phyloP scores from a whole-genome alignment of 2,113 vertebrate genomes.

The Todiramphus saurophagus region DNA sequence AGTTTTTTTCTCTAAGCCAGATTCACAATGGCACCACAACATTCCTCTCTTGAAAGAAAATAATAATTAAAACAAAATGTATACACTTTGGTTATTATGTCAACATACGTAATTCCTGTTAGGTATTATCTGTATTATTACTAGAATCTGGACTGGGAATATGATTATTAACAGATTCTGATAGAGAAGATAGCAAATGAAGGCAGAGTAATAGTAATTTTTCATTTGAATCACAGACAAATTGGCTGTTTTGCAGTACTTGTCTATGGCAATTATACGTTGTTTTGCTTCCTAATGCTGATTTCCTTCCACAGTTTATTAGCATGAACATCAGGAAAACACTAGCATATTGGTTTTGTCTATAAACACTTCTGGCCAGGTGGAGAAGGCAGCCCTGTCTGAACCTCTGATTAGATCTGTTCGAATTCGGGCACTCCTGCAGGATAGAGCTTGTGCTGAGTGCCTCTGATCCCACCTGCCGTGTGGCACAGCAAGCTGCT shows the following conservation, averaged over 20 bases:
- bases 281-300: constrained; percentile 36
- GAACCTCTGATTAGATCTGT: neutral
- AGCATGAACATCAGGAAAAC: neutral
- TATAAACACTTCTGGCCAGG: neutral
- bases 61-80: neutral
- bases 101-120: constrained; percentile 20
- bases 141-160: constrained; percentile 11
- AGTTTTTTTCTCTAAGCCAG: neutral
- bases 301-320: constrained; percentile 40
- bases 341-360: neutral
- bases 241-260: constrained; percentile 65
- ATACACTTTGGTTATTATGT: neutral
- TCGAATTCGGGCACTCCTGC: neutral
- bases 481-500: neutral
- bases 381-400: neutral
- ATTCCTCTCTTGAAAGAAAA: neutral
- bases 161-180: constrained; percentile 38
- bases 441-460: neutral
- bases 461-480: neutral
- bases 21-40: neutral
- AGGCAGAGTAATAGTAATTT: constrained; percentile 61
- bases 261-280: constrained; percentile 45
- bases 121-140: constrained; percentile 14
- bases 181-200: constrained; percentile 22
- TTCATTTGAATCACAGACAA: constrained; percentile 52